These are phyloP conservation scores for Salticus scenicus DNA, from an alignment of 2,888 invertebrate species.

Conservation along the genomic window DNA sequence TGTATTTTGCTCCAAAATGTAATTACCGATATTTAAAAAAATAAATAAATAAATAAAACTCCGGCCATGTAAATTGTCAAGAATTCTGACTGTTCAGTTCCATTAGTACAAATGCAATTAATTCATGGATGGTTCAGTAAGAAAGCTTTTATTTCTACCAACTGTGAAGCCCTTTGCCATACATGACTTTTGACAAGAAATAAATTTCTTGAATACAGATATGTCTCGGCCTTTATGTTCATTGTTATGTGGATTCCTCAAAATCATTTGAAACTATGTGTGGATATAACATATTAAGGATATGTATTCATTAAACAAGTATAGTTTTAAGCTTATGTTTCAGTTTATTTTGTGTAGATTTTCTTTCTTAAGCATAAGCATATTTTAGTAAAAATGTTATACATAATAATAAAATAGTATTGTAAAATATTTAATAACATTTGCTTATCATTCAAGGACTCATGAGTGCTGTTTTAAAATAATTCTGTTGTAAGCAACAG, in stretches of 20 bases:
- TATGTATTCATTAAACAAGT: conserved; percentile 30
- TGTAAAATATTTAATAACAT: no score
- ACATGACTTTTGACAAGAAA: conserved; percentile 22
- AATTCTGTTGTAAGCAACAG: no score
- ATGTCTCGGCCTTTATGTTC: conserved; percentile 57
- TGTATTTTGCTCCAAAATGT: no score
- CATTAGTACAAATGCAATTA: conserved; percentile 16
- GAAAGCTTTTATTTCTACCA: conserved; percentile 19
- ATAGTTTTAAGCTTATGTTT: conserved; percentile 15
- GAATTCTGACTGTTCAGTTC: conserved; percentile 44
- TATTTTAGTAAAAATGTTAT: no score
- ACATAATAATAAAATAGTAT: no score
- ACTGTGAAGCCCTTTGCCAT: conserved; percentile 39
- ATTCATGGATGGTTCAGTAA: not conserved
- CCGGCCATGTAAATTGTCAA: conserved; percentile 64
- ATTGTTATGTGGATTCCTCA: conserved; percentile 51
- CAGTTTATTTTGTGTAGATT: no score
- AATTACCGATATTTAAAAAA: no score
- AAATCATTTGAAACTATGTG: conserved; percentile 49
- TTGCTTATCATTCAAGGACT: no score
- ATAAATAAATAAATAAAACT: no score
- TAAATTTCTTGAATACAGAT: conserved; percentile 24
- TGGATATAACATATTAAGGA: conserved; percentile 25
- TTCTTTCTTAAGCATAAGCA: no score
- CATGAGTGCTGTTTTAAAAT: no score